Conservation (phyloP, 2,888 invertebrate species). For the Unio delphinus region DNA sequence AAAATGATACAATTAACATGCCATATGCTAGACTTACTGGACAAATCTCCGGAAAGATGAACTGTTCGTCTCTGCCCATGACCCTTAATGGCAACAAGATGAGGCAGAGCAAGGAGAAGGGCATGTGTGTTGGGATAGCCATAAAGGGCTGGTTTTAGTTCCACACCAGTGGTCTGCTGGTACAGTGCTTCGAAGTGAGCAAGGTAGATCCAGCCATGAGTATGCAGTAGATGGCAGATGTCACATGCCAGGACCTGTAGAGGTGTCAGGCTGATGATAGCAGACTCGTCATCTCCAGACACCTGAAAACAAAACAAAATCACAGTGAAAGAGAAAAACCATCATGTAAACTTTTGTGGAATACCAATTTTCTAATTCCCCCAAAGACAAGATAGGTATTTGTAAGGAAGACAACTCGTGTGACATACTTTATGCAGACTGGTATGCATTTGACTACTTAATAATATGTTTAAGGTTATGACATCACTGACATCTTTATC, state of each 20-base stretch:
- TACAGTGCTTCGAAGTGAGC: slow-evolving; percentile 59
- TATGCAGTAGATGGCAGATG: slow-evolving; percentile 74
- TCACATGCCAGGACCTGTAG: slow-evolving; percentile 75
- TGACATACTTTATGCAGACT: no score
- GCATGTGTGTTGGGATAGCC: slow-evolving; percentile 75
- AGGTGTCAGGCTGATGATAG: slow-evolving; percentile 62
- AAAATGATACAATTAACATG: not conserved
- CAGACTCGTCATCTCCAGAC: slow-evolving; percentile 56
- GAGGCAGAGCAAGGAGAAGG: slow-evolving; percentile 75
- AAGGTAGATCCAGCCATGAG: slow-evolving; percentile 72
- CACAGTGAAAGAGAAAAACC: not conserved
- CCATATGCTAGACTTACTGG: slow-evolving; percentile 29
- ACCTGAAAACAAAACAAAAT: slow-evolving; percentile 32
- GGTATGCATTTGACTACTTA: no score
- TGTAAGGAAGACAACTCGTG: no score
- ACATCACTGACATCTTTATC: no score
- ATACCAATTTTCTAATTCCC: no score
- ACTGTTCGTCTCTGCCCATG: slow-evolving; percentile 62
- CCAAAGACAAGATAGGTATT: no score
- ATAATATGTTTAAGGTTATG: no score
- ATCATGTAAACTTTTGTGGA: no score
- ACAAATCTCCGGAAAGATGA: slow-evolving; percentile 41
- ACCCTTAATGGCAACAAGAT: slow-evolving; percentile 74
- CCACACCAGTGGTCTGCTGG: slow-evolving; percentile 69
- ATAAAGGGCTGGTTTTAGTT: slow-evolving; percentile 74